phyloP scores from a whole-genome alignment of 2,797 vertebrate species.

The Microctenopoma lineatum region DNA sequence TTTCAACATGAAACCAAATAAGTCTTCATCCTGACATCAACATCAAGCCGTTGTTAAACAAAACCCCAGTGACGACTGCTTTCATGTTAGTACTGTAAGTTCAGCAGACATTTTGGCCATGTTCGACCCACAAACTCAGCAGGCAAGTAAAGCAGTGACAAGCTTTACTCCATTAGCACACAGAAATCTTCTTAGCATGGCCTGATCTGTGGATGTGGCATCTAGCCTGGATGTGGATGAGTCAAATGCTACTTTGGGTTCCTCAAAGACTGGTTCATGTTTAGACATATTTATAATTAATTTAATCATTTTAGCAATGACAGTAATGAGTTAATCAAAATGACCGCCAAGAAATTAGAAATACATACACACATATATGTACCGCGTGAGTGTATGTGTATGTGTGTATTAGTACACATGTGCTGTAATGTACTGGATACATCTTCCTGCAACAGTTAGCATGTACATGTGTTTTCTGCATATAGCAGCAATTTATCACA shows the following conservation, averaged over 20 bases:
- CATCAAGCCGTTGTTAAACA: not conserved
- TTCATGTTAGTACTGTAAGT: slow-evolving; percentile 21
- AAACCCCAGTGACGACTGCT: slow-evolving; percentile 21
- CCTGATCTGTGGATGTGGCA: slow-evolving; percentile 75
- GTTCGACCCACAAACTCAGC: slow-evolving; percentile 62
- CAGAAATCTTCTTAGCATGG: slow-evolving; percentile 76
- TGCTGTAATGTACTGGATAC: no score
- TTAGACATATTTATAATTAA: not conserved
- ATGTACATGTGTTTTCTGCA: no score
- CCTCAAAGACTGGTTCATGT: slow-evolving; percentile 9
- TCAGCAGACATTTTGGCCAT: slow-evolving; percentile 33
- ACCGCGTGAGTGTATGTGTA: no score
- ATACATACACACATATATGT: not conserved
- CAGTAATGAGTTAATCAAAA: not conserved
- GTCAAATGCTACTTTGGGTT: slow-evolving; percentile 30
- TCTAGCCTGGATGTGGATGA: slow-evolving; percentile 61
- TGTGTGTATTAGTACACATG: no score
- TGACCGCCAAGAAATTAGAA: not conserved
- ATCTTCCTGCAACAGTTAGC: no score
- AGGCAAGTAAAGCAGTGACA: slow-evolving; percentile 52
- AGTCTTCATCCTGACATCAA: not conserved
- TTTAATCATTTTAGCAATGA: not conserved
- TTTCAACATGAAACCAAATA: not conserved
- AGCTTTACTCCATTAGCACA: slow-evolving; percentile 60
- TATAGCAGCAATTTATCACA: no score